These are phyloP conservation scores for Drosophila conformis DNA, from an alignment of 2,888 invertebrate genomes.

Conservation along the genomic window DNA sequence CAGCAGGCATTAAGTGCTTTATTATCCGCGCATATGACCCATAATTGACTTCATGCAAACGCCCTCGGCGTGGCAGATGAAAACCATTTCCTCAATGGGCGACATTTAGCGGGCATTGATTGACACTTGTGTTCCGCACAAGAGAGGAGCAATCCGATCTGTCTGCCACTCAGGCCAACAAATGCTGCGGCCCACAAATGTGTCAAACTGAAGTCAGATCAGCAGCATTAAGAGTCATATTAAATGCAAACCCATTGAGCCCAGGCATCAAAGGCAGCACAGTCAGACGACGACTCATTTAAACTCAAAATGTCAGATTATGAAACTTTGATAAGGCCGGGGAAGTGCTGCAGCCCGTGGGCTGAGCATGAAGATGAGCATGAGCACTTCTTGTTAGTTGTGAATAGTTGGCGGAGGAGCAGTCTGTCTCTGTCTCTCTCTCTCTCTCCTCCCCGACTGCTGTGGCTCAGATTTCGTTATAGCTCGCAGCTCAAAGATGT, in stretches of 20 bases:
- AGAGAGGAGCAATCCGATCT: conserved; percentile 51
- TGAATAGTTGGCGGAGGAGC: conserved; percentile 6
- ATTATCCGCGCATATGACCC: conserved; percentile 52
- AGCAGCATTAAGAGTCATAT: conserved; percentile 66
- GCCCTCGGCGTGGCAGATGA: conserved; percentile 49
- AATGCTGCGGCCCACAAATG: conserved; percentile 72
- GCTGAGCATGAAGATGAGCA: conserved; percentile 62
- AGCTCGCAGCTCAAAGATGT: conserved; percentile 56
- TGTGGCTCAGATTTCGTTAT: conserved; percentile 61
- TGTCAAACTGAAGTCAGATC: conserved; percentile 76
- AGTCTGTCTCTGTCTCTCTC: conserved; percentile 4
- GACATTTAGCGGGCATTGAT: conserved; percentile 57
- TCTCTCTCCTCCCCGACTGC: conserved; percentile 5
- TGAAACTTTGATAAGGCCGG: conserved; percentile 67
- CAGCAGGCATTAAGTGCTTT: conserved; percentile 56
- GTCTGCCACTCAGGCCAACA: conserved; percentile 49
- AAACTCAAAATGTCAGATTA: conserved; percentile 78
- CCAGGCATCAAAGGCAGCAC: conserved; percentile 1
- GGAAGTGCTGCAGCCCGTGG: conserved; percentile 40
- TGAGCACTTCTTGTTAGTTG: conserved; percentile 22
- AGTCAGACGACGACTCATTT: conserved; percentile 58
- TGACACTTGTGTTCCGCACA: conserved; percentile 50
- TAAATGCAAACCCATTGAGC: conserved; percentile 66
- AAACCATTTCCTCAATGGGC: conserved; percentile 51
- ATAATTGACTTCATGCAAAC: conserved; percentile 54